Conservation (phyloP, 2,797 vertebrate species). For the Enteromius trimaculatus region DNA sequence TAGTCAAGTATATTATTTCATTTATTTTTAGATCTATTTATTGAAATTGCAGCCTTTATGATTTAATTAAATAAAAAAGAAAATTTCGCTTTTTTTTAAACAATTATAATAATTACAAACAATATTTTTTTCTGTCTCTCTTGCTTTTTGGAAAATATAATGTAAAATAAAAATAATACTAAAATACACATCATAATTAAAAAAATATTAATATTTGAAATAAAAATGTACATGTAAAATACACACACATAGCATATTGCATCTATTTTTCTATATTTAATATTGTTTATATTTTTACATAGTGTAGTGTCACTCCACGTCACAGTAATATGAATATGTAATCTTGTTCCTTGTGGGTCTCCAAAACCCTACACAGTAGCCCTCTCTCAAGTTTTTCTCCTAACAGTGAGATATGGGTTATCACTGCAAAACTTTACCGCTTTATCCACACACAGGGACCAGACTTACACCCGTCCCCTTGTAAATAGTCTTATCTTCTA, state of each 20-base stretch:
- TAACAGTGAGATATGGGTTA: slow-evolving; percentile 72
- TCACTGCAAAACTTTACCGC: slow-evolving; percentile 77
- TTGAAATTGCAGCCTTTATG: not conserved
- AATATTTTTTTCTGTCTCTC: too few species aligned
- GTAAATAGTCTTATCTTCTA: slow-evolving; percentile 80
- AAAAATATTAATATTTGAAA: not conserved
- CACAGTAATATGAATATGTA: not conserved
- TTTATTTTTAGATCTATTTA: not conserved
- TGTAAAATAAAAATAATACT: not conserved
- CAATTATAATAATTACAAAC: not conserved
- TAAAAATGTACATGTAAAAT: not conserved
- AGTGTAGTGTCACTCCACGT: not conserved
- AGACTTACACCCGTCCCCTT: slow-evolving; percentile 75
- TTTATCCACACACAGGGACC: slow-evolving; percentile 75
- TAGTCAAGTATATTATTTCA: not conserved
- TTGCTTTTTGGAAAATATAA: too few species aligned
- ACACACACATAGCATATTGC: not conserved
- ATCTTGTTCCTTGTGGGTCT: not conserved
- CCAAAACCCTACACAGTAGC: slow-evolving; percentile 35
- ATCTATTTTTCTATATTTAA: not conserved
- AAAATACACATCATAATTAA: not conserved
- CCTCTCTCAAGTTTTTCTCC: slow-evolving; percentile 74
- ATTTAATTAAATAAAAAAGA: not conserved
- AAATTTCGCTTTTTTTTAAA: not conserved
- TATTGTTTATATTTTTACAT: not conserved